Base-by-base conservation (phyloP, 2,888 invertebrate species). In the Zygaena filipendulae region DNA sequence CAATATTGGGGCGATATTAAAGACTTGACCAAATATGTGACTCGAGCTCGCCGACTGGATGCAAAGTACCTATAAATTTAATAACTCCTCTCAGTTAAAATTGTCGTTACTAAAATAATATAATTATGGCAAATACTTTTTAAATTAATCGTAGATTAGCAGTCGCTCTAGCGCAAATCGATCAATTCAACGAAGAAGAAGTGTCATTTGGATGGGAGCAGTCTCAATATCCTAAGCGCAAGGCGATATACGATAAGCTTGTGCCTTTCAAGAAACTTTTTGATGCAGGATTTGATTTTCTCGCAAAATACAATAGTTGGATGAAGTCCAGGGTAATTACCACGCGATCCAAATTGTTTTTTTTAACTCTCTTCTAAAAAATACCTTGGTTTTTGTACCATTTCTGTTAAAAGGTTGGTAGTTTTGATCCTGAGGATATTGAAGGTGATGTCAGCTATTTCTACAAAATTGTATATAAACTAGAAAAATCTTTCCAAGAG, bases 121-220 rank as follows among this genome's bases (percentile, higher is more conserved):
- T n/a, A n/a, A n/a, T n/a, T n/a, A n/a, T n/a, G n/a, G n/a, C n/a
- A n/a, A n/a, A n/a, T n/a, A n/a, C n/a, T n/a, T n/a, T n/a, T n/a
- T n/a, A n/a, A n/a, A n/a, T n/a, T n/a, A n/a, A n/a, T n/a, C n/a
- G n/a, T 38, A 82, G 87, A 55, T 71, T 94, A 33, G 66, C 85
- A 24, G 56, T 71, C 3, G 95, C 94, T 2, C 84, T 92, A 64
- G 83, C 85, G 24, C 86, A 82, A 29, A 92, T 95, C 38, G 92
- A 94, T 48, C 83, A 85, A 32, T 94, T 96, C 48, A 97, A 97
- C 57, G 88, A 87, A 52, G 96, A 97, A 59, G 97, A 97, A 58
- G 75, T 83, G 21, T 84, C 93, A 11, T 96, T 90, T 55, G 91
- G 89, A 8, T 95, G 90, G 86, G 91, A 93, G 50, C 58, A 87